Base-by-base conservation (phyloP, 2,113 vertebrate species). In the Sitta europaea region DNA sequence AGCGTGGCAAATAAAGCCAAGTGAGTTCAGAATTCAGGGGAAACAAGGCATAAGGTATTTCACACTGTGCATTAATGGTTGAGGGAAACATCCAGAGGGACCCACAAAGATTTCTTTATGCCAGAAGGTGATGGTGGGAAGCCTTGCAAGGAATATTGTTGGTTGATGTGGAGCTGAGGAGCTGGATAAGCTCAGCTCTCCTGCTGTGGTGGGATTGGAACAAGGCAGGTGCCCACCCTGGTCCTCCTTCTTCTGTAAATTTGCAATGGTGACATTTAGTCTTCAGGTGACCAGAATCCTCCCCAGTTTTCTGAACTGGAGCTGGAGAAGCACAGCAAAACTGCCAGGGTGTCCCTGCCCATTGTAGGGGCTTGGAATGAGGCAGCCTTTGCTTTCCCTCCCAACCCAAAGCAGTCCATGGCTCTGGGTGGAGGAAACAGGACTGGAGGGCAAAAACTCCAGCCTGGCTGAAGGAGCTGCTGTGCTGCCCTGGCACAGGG, bases 361-460 rank as follows among this genome's bases (percentile, higher is more conserved):
- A 13, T 2, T 20, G 17, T 53, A 54, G 47, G 9, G 12, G 61
- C n/a, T 47, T 38, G 53, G 53, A 12, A 29, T 0, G 1, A n/a
- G 38, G 21, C 5, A 33, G 4, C n/a, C 17, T 58, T 31, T 35
- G 48, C 27, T 13, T 18, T 82, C n/a, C 21, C 10, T 61, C 22
- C 77, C n/a, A 27, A 48, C 29, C 14, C 31, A 28, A 20, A 54
- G 6, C 40, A 36, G 6, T 8, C 14, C 19, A 1, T 11, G 25
- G 18, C 4, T 90, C 62, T 12, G 13, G 16, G 38, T 14, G 77
- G n/a, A 17, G 67, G 29, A 65, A 86, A 54, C 0, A 59, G 55
- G 25, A 20, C 59, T 33, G 51, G 57, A 74, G 19, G 78, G 31
- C 10, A 58, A 40, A 61, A 20, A 19, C 23, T 43, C 14, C 3